Evolutionary conservation across 2,113 vertebrate species (phyloP), one percentile per base, ranked within the genome.

Genomic region (Quiscalus mexicanus): DNA sequence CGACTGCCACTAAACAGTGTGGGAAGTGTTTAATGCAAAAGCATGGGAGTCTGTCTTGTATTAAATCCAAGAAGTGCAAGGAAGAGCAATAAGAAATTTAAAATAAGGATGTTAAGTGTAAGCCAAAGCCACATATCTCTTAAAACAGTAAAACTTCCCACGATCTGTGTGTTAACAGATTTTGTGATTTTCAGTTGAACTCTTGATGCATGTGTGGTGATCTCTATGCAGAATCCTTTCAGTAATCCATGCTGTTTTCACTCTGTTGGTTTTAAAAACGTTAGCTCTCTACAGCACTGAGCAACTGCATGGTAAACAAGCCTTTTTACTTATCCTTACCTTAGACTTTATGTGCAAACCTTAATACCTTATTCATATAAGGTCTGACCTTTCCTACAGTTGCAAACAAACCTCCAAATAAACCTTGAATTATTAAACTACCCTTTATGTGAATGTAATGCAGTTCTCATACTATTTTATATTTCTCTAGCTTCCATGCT

Each of bases 391-490:
- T 93, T 96, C 70, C 81, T 94, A 91, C 75, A 93, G 85, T 96
- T 93, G 82, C 84, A 94, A 95, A 93, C 55, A 91, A 94, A 65
- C 75, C 59, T 95, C 58, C 82, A 96, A 95, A 85, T 96, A 95
- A 96, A 95, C 50, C 19, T 68, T 95, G 90, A 96, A 95, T 96
- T 96, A 95, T 96, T 97, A 85, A 96, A 95, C 70, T 90, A 89
- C 67, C 31, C 65, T 93, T 95, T 95, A 82, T 93, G 58, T 95
- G 84, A 89, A 79, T 49, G 65, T 71, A 91, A 89, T 91, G 58
- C 63, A 64, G 45, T 78, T 96, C 55, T 83, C 18, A 12, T 52
- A 22, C 30, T 75, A 16, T 73, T 92, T 95, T 71, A 35, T 65
- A 47, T 75, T 93, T 93, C 60, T 78, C 23, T 81, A 20, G 27